Conservation (phyloP, 2,113 vertebrate species). For the Corythornis madagascariensis region DNA sequence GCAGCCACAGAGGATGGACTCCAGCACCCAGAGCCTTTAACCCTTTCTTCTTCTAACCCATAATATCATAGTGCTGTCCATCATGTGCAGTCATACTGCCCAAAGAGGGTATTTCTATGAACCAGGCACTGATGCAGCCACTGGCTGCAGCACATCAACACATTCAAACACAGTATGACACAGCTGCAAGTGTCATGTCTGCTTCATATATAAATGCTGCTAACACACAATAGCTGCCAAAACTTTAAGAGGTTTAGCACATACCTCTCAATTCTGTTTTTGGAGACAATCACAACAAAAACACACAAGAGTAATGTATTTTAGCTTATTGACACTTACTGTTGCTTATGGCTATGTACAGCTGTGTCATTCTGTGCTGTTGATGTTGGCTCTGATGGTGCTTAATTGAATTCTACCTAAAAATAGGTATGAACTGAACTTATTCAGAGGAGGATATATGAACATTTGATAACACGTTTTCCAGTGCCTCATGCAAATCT, state of each 20-base stretch:
- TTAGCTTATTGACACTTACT: not conserved
- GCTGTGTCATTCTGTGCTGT: not conserved
- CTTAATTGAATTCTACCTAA: not conserved
- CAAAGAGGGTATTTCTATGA: not conserved
- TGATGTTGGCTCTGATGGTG: not conserved
- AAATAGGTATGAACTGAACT: not conserved
- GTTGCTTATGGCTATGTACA: not conserved
- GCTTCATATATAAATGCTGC: slow-evolving; percentile 32
- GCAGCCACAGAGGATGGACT: not conserved
- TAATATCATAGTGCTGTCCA: too few relatives aligned
- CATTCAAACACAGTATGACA: slow-evolving; percentile 29
- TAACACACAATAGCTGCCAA: not conserved
- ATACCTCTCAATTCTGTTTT: not conserved
- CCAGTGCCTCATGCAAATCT: not conserved
- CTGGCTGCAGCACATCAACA: slow-evolving; percentile 27
- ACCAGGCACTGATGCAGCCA: not conserved
- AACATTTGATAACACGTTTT: slow-evolving; percentile 9
- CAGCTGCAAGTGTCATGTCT: slow-evolving; percentile 38
- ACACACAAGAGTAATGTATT: not conserved
- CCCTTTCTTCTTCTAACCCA: not conserved
- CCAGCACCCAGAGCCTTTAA: not conserved
- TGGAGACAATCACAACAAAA: not conserved
- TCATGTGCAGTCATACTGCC: not conserved
- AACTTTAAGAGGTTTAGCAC: slow-evolving; percentile 7
- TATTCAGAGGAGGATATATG: not conserved